These are phyloP conservation scores for Limnephilus lunatus DNA, from an alignment of 2,888 invertebrate genomes.

Conservation along the genomic window DNA sequence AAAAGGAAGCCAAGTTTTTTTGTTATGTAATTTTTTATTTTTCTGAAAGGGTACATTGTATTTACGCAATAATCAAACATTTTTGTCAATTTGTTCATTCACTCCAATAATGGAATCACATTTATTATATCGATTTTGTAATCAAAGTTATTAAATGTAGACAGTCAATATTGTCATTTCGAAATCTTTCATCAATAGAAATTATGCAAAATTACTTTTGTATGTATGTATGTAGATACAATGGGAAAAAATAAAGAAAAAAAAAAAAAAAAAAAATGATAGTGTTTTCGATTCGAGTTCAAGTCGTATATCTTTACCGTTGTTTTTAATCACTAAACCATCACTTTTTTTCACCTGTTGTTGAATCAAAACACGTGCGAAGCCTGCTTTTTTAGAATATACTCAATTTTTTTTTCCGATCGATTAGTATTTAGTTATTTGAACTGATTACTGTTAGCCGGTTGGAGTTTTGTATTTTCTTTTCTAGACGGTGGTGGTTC, in stretches of 20 bases:
- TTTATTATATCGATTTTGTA: background rate
- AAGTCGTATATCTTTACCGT: background rate
- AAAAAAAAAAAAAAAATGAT: too few relatives aligned
- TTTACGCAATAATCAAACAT: background rate
- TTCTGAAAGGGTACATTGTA: background rate
- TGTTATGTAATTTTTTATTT: background rate
- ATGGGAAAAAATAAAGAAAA: too few relatives aligned
- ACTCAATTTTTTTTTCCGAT: background rate
- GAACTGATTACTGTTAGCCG: background rate
- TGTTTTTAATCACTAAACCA: background rate
- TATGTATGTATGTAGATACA: too few relatives aligned
- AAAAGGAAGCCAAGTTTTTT: background rate
- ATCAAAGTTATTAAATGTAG: background rate
- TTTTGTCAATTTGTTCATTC: background rate
- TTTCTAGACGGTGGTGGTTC: background rate
- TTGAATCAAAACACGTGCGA: background rate
- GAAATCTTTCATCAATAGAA: background rate
- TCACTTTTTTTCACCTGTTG: background rate
- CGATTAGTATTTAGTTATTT: background rate
- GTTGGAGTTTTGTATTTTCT: slow-evolving; percentile 11
- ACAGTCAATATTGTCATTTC: background rate
- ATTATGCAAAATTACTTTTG: too few relatives aligned
- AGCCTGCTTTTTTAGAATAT: background rate
- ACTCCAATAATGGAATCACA: background rate
- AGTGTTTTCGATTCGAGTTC: background rate